Base-by-base conservation (phyloP, 2,888 invertebrate species). In the Agrochola litura region DNA sequence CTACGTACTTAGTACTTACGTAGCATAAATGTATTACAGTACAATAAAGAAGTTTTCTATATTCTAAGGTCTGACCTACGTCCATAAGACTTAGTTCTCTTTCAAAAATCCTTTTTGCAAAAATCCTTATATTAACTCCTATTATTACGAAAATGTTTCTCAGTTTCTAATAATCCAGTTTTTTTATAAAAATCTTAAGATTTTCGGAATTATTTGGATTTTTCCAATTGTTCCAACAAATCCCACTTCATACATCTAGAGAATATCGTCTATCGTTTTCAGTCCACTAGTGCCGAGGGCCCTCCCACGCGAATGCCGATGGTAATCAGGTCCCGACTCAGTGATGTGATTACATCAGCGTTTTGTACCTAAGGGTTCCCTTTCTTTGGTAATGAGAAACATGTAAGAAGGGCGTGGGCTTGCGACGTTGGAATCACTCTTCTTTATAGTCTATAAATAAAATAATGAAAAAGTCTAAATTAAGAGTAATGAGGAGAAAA, bases 261-360 rank as follows among this genome's bases (percentile, higher is more conserved):
- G 52, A 56, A 68, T 73, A 69, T 49, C 41, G 9, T 49, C 30
- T 14, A 71, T n/a, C 67, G 60, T 46, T 67, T 82, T 46, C 69
- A 83, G 72, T 78, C 72, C 61, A 78, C 68, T 86, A 12, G 37
- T 25, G 66, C 72, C 65, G 72, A 82, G 76, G 63, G 68, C 8
- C 73, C 19, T 64, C 82, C 79, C 77, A 84, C 87, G 73, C 73
- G 14, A 60, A 61, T 67, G 63, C 30, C 65, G 43, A 86, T 84
- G 82, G 63, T 76, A 82, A 88, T 86, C 73, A 66, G 76, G 30
- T 25, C 37, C 19, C n/a, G 61, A 64, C 67, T 52, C 22, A n/a
- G 16, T 79, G 74, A 77, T 77, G 76, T 77, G 79, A 89, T 87
- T 87, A 82, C 81, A 82, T 87, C 81, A 85, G 73, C 71, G 41